Conservation (phyloP, 2,888 invertebrate genomes). For the Calameuta filiformis region DNA sequence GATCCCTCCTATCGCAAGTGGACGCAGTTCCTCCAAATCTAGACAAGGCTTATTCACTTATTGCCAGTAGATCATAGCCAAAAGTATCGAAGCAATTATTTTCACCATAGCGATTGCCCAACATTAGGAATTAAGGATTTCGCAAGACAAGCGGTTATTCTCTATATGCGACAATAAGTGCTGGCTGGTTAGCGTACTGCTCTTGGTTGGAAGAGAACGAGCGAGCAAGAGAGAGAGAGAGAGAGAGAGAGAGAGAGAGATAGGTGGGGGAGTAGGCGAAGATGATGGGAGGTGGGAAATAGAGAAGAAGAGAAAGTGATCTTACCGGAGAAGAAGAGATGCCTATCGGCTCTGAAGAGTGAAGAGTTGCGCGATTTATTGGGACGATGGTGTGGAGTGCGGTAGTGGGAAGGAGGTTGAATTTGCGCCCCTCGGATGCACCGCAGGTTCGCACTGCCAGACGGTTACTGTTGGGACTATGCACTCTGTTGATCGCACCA, state of each 20-base stretch:
- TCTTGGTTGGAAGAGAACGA: conserved; percentile 29
- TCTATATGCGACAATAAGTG: too few relatives aligned
- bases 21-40: too few relatives aligned
- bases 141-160: too few relatives aligned
- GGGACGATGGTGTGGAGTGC: conserved; percentile 62
- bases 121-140: too few relatives aligned
- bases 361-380: conserved; percentile 60
- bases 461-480: conserved; percentile 65
- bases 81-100: too few relatives aligned
- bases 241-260: conserved; percentile 27
- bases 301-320: conserved; percentile 37
- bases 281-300: conserved; percentile 18
- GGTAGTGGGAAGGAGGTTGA: conserved; percentile 65
- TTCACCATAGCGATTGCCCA: too few relatives aligned
- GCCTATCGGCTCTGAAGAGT: conserved; percentile 59
- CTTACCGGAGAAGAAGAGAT: conserved; percentile 54
- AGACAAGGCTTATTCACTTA: too few relatives aligned
- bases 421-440: conserved; percentile 66
- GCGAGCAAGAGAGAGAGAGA: conserved; percentile 27
- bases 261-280: not conserved
- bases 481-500: conserved; percentile 57
- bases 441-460: conserved; percentile 64
- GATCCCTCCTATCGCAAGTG: too few relatives aligned
- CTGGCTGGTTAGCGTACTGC: too few relatives aligned
- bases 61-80: too few relatives aligned